Percentiles rank a stretch among this genome's conserved stretches.
phyloP scores from a whole-genome alignment of 1,140 invertebrate species.

The Scylla paramamosain region DNA sequence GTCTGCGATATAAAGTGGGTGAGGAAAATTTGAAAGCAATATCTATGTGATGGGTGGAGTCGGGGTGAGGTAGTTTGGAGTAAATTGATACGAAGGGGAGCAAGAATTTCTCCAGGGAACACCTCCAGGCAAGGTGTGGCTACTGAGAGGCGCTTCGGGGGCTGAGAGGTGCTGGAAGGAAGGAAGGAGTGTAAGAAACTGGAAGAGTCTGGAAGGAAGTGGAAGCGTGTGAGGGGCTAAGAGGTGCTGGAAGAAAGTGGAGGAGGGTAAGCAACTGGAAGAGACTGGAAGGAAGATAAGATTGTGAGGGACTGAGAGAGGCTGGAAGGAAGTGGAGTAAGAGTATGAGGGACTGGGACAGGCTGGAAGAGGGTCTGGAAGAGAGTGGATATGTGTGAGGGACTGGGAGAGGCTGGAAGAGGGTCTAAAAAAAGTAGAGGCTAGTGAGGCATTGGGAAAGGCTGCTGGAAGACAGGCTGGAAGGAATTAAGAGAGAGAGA shows the following conservation, averaged over 20 bases:
- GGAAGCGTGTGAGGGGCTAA: not conserved
- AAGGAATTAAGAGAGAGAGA: not conserved
- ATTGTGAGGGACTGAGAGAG: not conserved
- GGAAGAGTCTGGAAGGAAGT: not conserved
- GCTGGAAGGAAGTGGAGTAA: not conserved
- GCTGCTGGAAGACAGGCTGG: too few relatives aligned
- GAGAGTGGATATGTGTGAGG: too few relatives aligned
- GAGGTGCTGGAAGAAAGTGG: not conserved
- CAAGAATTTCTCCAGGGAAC: slow-evolving; percentile 35
- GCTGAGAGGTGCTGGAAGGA: not conserved
- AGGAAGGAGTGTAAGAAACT: not conserved
- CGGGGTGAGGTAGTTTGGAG: slow-evolving; percentile 27
- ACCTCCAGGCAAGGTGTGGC: not conserved
- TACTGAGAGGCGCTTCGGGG: not conserved
- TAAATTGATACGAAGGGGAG: not conserved
- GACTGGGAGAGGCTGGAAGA: too few relatives aligned
- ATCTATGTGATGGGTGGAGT: too few relatives aligned
- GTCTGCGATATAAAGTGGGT: too few relatives aligned
- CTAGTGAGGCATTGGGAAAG: too few relatives aligned
- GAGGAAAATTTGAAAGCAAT: too few relatives aligned
- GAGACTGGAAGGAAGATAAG: not conserved
- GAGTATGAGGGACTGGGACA: too few relatives aligned
- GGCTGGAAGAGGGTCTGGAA: too few relatives aligned
- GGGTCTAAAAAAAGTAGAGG: too few relatives aligned
- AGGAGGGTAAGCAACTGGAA: not conserved